Evolutionary conservation across 2,797 vertebrate genomes (phyloP), one percentile per base, ranked within the genome.

Genomic region (Esox masquinongy): DNA sequence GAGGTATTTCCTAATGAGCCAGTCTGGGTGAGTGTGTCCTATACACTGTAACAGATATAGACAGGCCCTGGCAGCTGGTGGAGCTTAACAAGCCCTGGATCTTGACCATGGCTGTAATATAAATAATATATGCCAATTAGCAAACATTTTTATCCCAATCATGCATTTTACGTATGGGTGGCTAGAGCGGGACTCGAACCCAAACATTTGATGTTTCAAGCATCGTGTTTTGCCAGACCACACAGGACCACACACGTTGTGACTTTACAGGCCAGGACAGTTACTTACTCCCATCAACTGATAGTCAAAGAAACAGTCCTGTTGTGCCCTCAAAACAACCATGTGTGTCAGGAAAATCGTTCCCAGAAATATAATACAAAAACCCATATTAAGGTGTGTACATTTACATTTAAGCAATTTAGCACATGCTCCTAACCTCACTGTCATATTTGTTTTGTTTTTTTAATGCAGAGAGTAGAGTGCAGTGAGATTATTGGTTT

Each of bases 1-100:
- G 75, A 76, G 84, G 80, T 92, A 92, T 82, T 88, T 92, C 92
- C 90, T 92, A 90, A 93, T 92, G 90, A 91, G 84, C 83, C 53
- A 84, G 85, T 63, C 81, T 85, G 84, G 85, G 82, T 85, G 79
- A 87, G 19, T 39, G 36, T 39, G 7, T 39, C 36, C 51, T 51
- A 1, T 31, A 31, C 29, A 14, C 17, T 53, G 19, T n/a, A 56
- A n/a, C 11, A 61, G 22, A 61, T 61, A 61, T 83, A 78, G 81
- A 86, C 82, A 83, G 86, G 88, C 89, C 87, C 83, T 74, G 87
- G 77, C 84, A 90, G 83, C 82, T 87, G 83, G 76, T 84, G 74
- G 75, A 15, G 43, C n/a, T 9, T 69, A 22, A 49, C n/a, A 49
- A 8, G 47, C n/a, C 11, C n/a, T 6, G 24, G 22, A 26, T 24